phyloP scores from a whole-genome alignment of 2,888 invertebrate genomes.

The Crocallis elinguaria region DNA sequence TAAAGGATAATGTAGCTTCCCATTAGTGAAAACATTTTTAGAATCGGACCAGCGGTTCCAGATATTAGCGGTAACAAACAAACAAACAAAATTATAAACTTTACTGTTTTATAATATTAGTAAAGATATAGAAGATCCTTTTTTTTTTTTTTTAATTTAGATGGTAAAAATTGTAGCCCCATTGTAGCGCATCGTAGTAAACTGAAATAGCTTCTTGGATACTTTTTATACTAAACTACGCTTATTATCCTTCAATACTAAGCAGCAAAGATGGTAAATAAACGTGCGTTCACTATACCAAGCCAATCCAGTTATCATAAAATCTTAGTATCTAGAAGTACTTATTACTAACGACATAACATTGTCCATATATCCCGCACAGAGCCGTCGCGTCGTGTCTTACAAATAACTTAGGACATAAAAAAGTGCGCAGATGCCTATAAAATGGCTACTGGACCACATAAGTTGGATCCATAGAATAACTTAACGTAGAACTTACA shows the following conservation, averaged over 20 bases:
- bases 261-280: conserved; percentile 2
- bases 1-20: too few species aligned
- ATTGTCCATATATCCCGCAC: conserved; percentile 22
- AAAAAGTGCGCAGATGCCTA: conserved; percentile 34
- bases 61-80: too few species aligned
- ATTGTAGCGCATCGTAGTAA: too few species aligned
- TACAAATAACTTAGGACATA: conserved; percentile 35
- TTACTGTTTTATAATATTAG: too few species aligned
- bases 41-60: too few species aligned
- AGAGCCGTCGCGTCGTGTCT: conserved; percentile 31
- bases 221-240: neutral
- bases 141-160: too few species aligned
- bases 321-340: conserved; percentile 11
- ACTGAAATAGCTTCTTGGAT: neutral
- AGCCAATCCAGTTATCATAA: conserved; percentile 13
- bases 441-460: conserved; percentile 27
- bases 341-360: conserved; percentile 20
- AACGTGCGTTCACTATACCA: conserved; percentile 4
- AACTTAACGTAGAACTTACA: conserved; percentile 12
- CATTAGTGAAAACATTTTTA: too few species aligned
- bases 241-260: neutral
- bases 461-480: conserved; percentile 21
- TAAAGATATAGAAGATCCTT: too few species aligned
- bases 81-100: too few species aligned
- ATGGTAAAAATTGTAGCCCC: too few species aligned